These are phyloP conservation scores for Hippopotamus amphibius DNA, from an alignment of 2,113 vertebrate genomes.

Conservation along the genomic window DNA sequence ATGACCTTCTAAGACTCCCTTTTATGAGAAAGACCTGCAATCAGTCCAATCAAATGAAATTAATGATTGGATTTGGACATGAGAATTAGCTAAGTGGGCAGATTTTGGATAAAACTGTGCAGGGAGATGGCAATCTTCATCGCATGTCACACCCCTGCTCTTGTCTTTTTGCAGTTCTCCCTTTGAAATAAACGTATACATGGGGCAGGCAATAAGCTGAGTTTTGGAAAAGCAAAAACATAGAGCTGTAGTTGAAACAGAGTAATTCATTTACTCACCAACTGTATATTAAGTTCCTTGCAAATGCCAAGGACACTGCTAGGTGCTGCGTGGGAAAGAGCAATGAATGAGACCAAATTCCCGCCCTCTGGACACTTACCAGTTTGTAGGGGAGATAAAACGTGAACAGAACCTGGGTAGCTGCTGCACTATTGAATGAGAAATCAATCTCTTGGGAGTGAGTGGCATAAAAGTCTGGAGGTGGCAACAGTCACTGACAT, in stretches of 20 bases:
- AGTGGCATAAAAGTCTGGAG: not conserved
- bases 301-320: not conserved
- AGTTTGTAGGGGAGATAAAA: not conserved
- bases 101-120: not conserved
- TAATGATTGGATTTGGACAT: constrained; percentile 17
- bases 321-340: not conserved
- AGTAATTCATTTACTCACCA: not conserved
- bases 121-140: not conserved
- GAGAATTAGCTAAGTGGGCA: not conserved
- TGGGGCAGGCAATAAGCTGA: not conserved
- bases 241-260: not conserved
- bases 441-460: not conserved
- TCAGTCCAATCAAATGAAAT: constrained; percentile 42
- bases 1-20: not conserved
- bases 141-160: not conserved
- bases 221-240: constrained; percentile 17
- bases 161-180: not conserved
- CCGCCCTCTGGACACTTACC: not conserved
- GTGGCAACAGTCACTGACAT: not conserved
- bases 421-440: not conserved
- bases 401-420: not conserved
- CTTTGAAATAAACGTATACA: constrained; percentile 7
- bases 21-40: constrained; percentile 34
- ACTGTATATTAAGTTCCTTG: not conserved
- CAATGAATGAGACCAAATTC: not conserved